phyloP scores from a whole-genome alignment of 2,113 vertebrate genomes.

The Cynoglossus semilaevis region DNA sequence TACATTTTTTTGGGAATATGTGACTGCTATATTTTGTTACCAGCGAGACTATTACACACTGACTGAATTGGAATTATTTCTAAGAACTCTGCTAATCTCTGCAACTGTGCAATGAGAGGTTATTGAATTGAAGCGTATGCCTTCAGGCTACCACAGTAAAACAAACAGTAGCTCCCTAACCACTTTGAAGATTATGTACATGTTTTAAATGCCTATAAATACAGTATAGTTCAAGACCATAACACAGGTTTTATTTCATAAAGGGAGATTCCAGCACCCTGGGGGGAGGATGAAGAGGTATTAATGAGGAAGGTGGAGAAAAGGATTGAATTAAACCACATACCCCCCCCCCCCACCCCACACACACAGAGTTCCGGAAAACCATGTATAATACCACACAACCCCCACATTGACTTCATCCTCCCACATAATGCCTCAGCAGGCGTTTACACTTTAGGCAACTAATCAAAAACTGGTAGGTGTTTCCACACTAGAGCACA shows the following conservation, averaged over 20 bases:
- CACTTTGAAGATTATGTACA: not conserved
- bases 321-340: slow-evolving; percentile 40
- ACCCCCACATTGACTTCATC: slow-evolving; percentile 54
- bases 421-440: slow-evolving; percentile 68
- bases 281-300: slow-evolving; percentile 33
- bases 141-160: slow-evolving; percentile 16
- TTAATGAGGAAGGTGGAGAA: slow-evolving; percentile 44
- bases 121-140: slow-evolving; percentile 28
- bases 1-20: too few relatives aligned
- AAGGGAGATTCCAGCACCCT: slow-evolving; percentile 42
- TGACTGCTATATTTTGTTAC: too few relatives aligned
- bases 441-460: slow-evolving; percentile 66
- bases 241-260: slow-evolving; percentile 29
- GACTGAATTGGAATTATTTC: slow-evolving; percentile 21
- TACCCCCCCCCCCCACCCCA: slow-evolving; percentile 19
- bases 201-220: slow-evolving; percentile 5
- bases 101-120: slow-evolving; percentile 48
- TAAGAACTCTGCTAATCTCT: slow-evolving; percentile 45
- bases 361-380: slow-evolving; percentile 58
- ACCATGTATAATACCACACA: slow-evolving; percentile 62
- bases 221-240: slow-evolving; percentile 24
- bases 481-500: slow-evolving; percentile 55
- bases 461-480: slow-evolving; percentile 66
- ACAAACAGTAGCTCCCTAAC: slow-evolving; percentile 1
- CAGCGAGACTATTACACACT: slow-evolving; percentile 18